phyloP scores from a whole-genome alignment of 92 coral and sea anemone genomes.

The Actinernus sp. region DNA sequence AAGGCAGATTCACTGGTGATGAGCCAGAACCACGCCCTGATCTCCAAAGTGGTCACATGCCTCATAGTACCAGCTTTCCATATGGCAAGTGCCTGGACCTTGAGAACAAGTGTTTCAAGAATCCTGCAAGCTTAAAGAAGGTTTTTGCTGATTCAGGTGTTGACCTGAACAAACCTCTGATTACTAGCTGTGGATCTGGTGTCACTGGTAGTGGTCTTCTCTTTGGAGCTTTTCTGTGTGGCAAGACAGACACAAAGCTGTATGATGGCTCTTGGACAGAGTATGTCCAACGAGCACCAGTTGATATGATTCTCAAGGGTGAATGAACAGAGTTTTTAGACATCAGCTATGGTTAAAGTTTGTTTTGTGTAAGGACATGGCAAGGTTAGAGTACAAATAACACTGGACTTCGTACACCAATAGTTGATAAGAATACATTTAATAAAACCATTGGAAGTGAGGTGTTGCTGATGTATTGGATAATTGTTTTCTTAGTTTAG shows the following conservation, averaged over 20 bases:
- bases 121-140: constrained; percentile 72
- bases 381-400: too few relatives aligned
- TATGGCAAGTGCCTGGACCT: constrained; percentile 74
- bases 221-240: constrained; percentile 83
- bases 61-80: constrained; percentile 66
- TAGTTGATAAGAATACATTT: too few relatives aligned
- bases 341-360: too few relatives aligned
- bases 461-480: too few relatives aligned
- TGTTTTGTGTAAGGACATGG: too few relatives aligned
- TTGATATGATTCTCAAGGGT: constrained; percentile 71
- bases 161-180: constrained; percentile 72
- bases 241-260: constrained; percentile 75
- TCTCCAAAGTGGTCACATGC: constrained; percentile 90
- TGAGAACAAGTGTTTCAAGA: constrained; percentile 66
- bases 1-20: constrained; percentile 78
- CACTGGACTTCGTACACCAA: too few relatives aligned
- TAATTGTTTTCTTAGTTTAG: too few relatives aligned
- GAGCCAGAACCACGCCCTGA: constrained; percentile 87
- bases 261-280: constrained; percentile 99
- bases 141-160: constrained; percentile 81
- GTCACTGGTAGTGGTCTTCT: constrained; percentile 76
- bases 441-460: too few relatives aligned
- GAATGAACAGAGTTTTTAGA: too few relatives aligned
- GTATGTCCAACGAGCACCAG: constrained; percentile 85
- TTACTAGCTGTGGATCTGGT: constrained; percentile 96